Evolutionary conservation across 2,888 invertebrate genomes (phyloP).

Genomic region (Ophion slaviceki): DNA sequence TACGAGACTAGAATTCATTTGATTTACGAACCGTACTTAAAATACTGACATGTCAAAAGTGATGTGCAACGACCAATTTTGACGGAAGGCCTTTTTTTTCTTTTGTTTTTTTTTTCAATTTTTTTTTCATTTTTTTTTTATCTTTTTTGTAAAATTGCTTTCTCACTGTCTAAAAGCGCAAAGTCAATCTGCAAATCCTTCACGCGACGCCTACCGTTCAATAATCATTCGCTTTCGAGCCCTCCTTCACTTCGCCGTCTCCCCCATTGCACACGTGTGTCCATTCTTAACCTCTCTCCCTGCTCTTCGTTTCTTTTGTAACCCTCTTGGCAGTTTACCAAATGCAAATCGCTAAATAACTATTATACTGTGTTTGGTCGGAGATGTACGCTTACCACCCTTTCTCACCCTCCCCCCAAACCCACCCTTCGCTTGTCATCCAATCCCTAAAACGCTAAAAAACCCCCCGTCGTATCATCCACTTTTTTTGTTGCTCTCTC

Average conservation of each 20-base stretch:
- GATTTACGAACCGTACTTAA: constrained; percentile 82
- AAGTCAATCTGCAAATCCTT: constrained; percentile 52
- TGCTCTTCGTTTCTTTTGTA: not conserved
- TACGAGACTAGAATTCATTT: constrained; percentile 83
- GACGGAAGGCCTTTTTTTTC: constrained; percentile 76
- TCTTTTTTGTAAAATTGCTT: constrained; percentile 70
- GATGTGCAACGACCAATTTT: constrained; percentile 77
- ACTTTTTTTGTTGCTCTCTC: constrained; percentile 68
- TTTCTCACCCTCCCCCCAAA: constrained; percentile 33
- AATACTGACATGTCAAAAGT: constrained; percentile 81
- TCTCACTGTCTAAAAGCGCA: constrained; percentile 65
- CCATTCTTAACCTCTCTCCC: constrained; percentile 67
- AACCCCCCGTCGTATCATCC: constrained; percentile 56
- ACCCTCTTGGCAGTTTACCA: constrained; percentile 80
- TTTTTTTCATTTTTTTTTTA: constrained; percentile 49
- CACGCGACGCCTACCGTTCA: constrained; percentile 52
- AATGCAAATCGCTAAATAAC: constrained; percentile 79
- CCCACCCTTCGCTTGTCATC: constrained; percentile 26
- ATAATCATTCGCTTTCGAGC: constrained; percentile 45
- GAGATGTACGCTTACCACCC: constrained; percentile 70
- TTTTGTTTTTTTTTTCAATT: constrained; percentile 42
- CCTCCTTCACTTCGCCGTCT: constrained; percentile 21
- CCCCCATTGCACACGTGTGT: constrained; percentile 64
- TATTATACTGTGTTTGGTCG: constrained; percentile 80
- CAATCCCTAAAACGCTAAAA: constrained; percentile 46